Conservation (phyloP, 1,140 invertebrate species). For the Bathynomus jamesi region DNA sequence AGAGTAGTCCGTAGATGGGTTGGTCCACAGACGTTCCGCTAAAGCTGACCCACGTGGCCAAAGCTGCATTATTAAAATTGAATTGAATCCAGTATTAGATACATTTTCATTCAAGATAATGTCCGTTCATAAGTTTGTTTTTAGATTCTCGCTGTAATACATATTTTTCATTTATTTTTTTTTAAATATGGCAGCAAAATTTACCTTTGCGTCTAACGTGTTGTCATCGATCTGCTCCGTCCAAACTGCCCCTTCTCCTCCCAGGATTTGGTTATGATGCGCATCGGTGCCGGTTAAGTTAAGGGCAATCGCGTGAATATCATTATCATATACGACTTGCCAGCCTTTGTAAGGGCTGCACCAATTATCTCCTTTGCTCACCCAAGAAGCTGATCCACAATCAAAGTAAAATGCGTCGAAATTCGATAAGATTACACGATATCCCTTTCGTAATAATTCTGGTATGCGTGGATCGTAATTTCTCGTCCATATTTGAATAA, state of each 20-base stretch:
- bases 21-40: constrained; percentile 67
- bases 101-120: too few species aligned
- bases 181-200: background rate
- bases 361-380: constrained; percentile 49
- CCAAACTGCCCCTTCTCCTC: constrained; percentile 69
- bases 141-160: too few species aligned
- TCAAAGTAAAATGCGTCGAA: constrained; percentile 77
- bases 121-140: too few species aligned
- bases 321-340: constrained; percentile 75
- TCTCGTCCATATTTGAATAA: constrained; percentile 24
- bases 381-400: constrained; percentile 61
- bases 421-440: constrained; percentile 68
- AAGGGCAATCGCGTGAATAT: constrained; percentile 49
- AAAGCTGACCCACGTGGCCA: constrained; percentile 49
- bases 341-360: constrained; percentile 79
- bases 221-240: constrained; percentile 59
- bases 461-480: constrained; percentile 53
- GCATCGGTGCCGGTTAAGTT: constrained; percentile 33
- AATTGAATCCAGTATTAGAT: too few species aligned
- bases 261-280: constrained; percentile 52
- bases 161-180: too few species aligned
- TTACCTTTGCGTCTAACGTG: constrained; percentile 21
- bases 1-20: constrained; percentile 49
- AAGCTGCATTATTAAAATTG: too few species aligned
- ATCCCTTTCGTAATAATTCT: constrained; percentile 59